Percentiles rank a stretch among this genome's conserved stretches.
These are phyloP conservation scores for Paramuricea clavata DNA, from an alignment of 92 coral and sea anemone species.

Conservation along the genomic window DNA sequence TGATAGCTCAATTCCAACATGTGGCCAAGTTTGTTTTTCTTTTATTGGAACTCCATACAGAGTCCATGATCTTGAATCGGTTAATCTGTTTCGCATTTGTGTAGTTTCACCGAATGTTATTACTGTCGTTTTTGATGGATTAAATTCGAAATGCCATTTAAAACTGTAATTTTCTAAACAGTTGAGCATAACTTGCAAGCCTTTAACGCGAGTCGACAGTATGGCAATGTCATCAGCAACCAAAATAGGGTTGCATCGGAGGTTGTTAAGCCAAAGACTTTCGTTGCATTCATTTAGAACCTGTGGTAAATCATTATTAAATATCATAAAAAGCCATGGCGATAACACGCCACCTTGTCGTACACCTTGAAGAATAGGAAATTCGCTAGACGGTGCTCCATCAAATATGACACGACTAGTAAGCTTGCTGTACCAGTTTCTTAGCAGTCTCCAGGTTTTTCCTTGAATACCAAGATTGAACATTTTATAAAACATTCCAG, in stretches of 20 bases:
- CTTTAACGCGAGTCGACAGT: background rate
- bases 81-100: background rate
- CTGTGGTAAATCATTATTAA: background rate
- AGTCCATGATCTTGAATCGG: background rate
- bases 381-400: background rate
- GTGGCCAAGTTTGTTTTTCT: background rate
- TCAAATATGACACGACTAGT: background rate
- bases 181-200: background rate
- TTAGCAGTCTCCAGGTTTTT: slow-evolving; percentile 1
- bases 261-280: background rate
- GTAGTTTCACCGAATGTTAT: background rate
- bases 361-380: background rate
- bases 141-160: background rate
- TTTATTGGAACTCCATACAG: background rate
- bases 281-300: background rate
- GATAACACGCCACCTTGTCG: slow-evolving; percentile 13
- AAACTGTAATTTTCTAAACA: background rate
- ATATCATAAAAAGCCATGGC: slow-evolving; percentile 21
- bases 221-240: slow-evolving; percentile 10
- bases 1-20: background rate
- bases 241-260: background rate
- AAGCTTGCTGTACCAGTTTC: slow-evolving; percentile 6
- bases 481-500: slow-evolving; percentile 5
- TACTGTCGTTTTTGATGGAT: background rate
- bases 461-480: slow-evolving; percentile 12